Percentiles rank a stretch among this genome's conserved stretches.
Conservation (phyloP, 1,140 invertebrate species). For the Melipona quadrifasciata region DNA sequence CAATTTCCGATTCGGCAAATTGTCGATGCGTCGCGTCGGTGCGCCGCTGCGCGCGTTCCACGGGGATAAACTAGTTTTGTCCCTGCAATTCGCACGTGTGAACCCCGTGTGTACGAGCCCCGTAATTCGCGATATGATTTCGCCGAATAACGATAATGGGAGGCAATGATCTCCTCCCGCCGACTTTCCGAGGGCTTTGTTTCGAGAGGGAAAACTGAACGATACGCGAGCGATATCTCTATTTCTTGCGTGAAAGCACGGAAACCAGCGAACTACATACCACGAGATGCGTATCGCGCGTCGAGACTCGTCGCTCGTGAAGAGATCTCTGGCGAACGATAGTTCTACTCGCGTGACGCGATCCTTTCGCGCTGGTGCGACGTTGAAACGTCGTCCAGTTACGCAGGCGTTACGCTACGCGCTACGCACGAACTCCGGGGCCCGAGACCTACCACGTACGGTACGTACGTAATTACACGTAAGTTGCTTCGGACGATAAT, state of each 20-base stretch:
- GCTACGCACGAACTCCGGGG: neutral
- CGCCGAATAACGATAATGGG: neutral
- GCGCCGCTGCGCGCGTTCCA: neutral
- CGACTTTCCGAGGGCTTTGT: too few relatives aligned
- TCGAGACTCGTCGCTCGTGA: neutral
- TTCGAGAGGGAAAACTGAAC: too few relatives aligned
- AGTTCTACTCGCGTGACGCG: slow-evolving; percentile 1
- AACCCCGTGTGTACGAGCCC: neutral
- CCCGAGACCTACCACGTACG: neutral
- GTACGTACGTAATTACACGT: slow-evolving; percentile 21
- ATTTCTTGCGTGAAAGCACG: too few relatives aligned
- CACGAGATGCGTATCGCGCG: slow-evolving; percentile 8
- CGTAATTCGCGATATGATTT: neutral
- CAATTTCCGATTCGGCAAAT: slow-evolving; percentile 62
- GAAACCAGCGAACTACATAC: neutral
- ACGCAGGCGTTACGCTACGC: slow-evolving; percentile 3
- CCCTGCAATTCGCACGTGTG: neutral
- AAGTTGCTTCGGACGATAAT: slow-evolving; percentile 34
- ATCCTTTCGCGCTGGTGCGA: neutral
- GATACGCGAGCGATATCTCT: neutral
- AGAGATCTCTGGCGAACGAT: slow-evolving; percentile 22
- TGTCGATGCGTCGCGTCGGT: neutral
- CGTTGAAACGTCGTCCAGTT: neutral
- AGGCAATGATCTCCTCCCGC: neutral
- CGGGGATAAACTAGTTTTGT: slow-evolving; percentile 39